Percentiles rank a stretch among this genome's conserved stretches.
phyloP scores from a whole-genome alignment of 2,797 vertebrate species.

The Cirrhinus molitorella region DNA sequence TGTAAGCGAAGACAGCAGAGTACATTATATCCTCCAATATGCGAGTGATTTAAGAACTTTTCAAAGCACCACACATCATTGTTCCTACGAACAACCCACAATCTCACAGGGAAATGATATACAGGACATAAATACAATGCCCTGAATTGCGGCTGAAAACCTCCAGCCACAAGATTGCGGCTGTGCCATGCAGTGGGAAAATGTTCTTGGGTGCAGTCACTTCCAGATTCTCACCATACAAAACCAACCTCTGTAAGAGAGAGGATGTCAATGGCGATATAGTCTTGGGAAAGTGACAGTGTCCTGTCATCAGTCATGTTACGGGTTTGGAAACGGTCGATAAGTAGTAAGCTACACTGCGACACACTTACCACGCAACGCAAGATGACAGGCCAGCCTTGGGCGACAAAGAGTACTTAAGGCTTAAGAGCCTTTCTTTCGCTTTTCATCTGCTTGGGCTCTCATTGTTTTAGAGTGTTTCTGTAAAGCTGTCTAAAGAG shows the following conservation, averaged over 20 bases:
- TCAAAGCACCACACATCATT: slow-evolving; percentile 56
- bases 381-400: slow-evolving; percentile 34
- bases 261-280: slow-evolving; percentile 42
- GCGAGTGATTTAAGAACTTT: slow-evolving; percentile 64
- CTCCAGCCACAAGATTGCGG: slow-evolving; percentile 47
- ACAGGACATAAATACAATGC: slow-evolving; percentile 69
- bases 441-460: slow-evolving; percentile 26
- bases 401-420: slow-evolving; percentile 18
- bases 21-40: slow-evolving; percentile 51
- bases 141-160: slow-evolving; percentile 46
- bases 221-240: slow-evolving; percentile 57
- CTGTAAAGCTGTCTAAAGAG: slow-evolving; percentile 23
- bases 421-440: slow-evolving; percentile 22
- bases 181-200: slow-evolving; percentile 61
- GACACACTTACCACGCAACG: slow-evolving; percentile 57
- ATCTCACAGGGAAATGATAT: slow-evolving; percentile 63
- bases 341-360: slow-evolving; percentile 53
- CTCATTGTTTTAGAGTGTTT: slow-evolving; percentile 33
- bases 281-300: slow-evolving; percentile 48
- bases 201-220: slow-evolving; percentile 43
- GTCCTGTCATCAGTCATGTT: slow-evolving; percentile 11
- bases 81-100: slow-evolving; percentile 67
- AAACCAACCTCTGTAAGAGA: slow-evolving; percentile 46
- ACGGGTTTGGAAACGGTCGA: slow-evolving; percentile 30
- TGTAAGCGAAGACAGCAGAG: slow-evolving; percentile 32